Evolutionary conservation across 2,888 invertebrate genomes (phyloP).

Genomic region (Coremacera marginata): DNA sequence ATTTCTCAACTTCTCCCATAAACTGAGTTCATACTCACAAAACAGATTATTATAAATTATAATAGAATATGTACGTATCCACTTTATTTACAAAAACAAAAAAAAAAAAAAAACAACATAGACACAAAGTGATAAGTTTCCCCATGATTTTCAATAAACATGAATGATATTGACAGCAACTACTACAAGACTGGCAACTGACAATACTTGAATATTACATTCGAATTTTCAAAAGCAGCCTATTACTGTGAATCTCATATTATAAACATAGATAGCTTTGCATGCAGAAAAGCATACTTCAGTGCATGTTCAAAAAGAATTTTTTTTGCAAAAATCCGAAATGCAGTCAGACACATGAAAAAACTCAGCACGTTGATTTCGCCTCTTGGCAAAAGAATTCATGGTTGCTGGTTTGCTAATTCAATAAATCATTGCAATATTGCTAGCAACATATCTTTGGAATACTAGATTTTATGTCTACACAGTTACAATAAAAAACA

Average conservation of each 20-base stretch:
- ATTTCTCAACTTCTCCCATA: too few species aligned
- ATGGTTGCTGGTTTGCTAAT: conserved; percentile 6
- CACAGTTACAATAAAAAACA: conserved; percentile 5
- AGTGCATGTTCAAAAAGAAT: not conserved
- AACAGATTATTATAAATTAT: too few species aligned
- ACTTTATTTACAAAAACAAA: too few species aligned
- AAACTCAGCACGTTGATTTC: not conserved
- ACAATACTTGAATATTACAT: not conserved
- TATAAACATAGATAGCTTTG: not conserved
- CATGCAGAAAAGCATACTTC: conserved; percentile 2
- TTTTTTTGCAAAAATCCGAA: not conserved
- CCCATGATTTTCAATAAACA: too few species aligned
- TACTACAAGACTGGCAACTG: not conserved
- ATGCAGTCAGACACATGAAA: not conserved
- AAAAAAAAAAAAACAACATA: too few species aligned
- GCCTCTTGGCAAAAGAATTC: not conserved
- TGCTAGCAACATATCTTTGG: not conserved
- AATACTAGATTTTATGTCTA: not conserved
- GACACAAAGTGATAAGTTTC: too few species aligned
- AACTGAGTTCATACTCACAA: too few species aligned
- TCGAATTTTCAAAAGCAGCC: too few species aligned
- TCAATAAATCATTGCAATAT: conserved; percentile 34
- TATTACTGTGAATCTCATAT: not conserved
- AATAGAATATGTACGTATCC: too few species aligned
- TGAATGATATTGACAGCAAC: too few species aligned